Conservation (phyloP, 2,888 invertebrate species). For the Linnaemya vulpina region DNA sequence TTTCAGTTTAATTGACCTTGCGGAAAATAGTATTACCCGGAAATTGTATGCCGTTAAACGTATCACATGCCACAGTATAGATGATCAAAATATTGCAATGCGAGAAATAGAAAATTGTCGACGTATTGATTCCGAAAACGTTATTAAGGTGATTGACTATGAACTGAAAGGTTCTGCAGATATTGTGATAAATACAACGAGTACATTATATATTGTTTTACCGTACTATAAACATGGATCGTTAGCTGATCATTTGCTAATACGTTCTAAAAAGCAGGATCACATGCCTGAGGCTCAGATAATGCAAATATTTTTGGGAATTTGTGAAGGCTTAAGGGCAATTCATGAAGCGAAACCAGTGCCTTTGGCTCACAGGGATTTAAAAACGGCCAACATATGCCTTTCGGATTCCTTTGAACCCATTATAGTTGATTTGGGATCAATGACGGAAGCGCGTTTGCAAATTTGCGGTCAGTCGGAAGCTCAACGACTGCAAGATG, state of each 20-base stretch:
- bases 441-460: constrained; percentile 86
- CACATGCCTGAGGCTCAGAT: constrained; percentile 87
- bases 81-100: constrained; percentile 89
- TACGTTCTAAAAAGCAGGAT: constrained; percentile 85
- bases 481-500: constrained; percentile 89
- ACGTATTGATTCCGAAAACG: constrained; percentile 88
- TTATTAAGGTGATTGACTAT: constrained; percentile 89
- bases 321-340: constrained; percentile 89
- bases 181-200: constrained; percentile 87
- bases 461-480: constrained; percentile 87
- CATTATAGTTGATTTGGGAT: constrained; percentile 92
- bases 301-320: constrained; percentile 87
- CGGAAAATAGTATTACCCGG: constrained; percentile 87
- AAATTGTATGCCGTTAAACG: constrained; percentile 90
- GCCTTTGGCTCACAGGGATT: constrained; percentile 91
- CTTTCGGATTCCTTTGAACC: constrained; percentile 88
- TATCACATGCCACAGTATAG: constrained; percentile 90
- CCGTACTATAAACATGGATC: constrained; percentile 92
- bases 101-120: constrained; percentile 90
- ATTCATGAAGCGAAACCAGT: constrained; percentile 89
- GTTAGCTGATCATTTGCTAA: constrained; percentile 87
- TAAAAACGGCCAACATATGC: constrained; percentile 93
- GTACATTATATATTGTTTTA: constrained; percentile 89
- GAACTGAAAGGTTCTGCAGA: constrained; percentile 86
- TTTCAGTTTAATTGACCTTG: constrained; percentile 91